Conservation (phyloP, 2,113 vertebrate genomes). For the Aptenodytes patagonicus region DNA sequence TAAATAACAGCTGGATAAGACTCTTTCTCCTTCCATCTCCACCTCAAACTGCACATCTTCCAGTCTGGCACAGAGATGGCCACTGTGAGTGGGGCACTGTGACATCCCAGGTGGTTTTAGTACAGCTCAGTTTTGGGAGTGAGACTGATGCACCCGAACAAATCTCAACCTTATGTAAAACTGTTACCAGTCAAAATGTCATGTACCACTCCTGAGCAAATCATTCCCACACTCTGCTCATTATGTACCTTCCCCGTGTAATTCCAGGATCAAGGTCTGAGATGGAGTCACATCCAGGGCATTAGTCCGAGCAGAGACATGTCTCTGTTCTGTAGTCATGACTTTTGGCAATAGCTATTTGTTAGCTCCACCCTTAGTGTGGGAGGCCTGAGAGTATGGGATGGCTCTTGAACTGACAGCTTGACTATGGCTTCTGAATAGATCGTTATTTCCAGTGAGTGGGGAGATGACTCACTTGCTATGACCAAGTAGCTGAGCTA, state of each 20-base stretch:
- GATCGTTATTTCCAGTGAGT: neutral
- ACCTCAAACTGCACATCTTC: neutral
- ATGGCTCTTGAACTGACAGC: neutral
- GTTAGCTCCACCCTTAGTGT: neutral
- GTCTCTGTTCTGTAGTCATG: neutral
- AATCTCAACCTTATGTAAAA: neutral
- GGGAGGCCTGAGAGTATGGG: neutral
- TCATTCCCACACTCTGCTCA: neutral
- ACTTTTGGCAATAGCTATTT: neutral
- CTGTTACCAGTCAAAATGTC: neutral
- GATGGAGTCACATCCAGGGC: neutral
- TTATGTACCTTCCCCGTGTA: neutral
- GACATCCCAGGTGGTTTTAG: neutral
- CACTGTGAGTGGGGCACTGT: fast-evolving
- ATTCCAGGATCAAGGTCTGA: neutral
- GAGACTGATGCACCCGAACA: neutral
- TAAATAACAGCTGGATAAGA: neutral
- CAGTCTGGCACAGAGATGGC: neutral
- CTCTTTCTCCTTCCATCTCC: neutral
- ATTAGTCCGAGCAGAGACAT: neutral
- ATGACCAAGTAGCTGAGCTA: neutral
- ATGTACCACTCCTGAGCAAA: neutral
- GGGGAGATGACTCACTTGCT: neutral
- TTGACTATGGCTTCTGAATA: neutral
- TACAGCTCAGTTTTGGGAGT: neutral